phyloP scores from a whole-genome alignment of 2,113 vertebrate species.

The Xiphorhynchus elegans region DNA sequence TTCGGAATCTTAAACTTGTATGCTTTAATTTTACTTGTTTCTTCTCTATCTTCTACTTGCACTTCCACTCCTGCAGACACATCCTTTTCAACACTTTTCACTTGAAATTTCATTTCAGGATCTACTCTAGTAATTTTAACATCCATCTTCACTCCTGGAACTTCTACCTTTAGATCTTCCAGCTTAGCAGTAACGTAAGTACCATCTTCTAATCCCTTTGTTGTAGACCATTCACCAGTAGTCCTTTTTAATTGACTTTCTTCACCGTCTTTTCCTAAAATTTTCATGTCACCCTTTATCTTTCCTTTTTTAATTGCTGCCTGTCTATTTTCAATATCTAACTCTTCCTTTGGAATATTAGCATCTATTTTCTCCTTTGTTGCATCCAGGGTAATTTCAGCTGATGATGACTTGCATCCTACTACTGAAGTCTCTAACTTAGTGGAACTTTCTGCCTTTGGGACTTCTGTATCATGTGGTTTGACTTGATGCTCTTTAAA shows the following conservation, averaged over 20 bases:
- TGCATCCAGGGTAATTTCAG: slow-evolving; percentile 12
- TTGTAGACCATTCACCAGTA: neutral
- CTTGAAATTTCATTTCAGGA: slow-evolving; percentile 53
- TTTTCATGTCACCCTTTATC: neutral
- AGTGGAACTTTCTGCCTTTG: neutral
- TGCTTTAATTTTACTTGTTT: slow-evolving; percentile 46
- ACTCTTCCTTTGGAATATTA: neutral
- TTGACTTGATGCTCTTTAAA: neutral
- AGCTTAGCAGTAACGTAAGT: slow-evolving; percentile 17
- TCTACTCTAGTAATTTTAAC: slow-evolving; percentile 27
- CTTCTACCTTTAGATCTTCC: slow-evolving; percentile 28
- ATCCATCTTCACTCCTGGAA: neutral
- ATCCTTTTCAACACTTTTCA: slow-evolving; percentile 45
- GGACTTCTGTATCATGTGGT: neutral
- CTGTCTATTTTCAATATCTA: neutral
- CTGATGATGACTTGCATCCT: neutral
- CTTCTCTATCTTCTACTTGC: slow-evolving; percentile 57
- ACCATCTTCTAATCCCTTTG: slow-evolving; percentile 1
- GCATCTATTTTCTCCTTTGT: neutral
- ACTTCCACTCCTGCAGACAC: neutral
- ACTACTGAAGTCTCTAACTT: neutral
- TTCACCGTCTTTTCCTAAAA: neutral
- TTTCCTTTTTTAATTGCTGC: neutral
- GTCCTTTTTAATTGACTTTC: slow-evolving; percentile 4
- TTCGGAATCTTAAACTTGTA: slow-evolving; percentile 58